A percentile compares a stretch with the other conserved stretches of the same genome.
These are phyloP conservation scores for Crocodylus rhombifer DNA, from an alignment of 2,797 vertebrate genomes.

Conservation along the genomic window DNA sequence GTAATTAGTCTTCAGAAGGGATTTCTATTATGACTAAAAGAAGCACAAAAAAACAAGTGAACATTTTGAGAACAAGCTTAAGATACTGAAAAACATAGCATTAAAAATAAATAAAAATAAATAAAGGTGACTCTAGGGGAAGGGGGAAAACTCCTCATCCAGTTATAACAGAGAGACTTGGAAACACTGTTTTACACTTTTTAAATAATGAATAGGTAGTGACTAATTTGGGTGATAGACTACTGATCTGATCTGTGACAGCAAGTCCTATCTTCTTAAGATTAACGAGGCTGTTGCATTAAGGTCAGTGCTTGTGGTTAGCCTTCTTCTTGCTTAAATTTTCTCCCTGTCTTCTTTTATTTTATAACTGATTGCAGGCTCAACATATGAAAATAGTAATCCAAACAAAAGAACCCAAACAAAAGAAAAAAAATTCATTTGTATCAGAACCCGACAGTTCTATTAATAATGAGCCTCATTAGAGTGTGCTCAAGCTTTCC, in stretches of 20 bases:
- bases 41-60: neutral
- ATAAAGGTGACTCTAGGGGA: neutral
- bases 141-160: fast-evolving
- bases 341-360: neutral
- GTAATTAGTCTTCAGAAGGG: neutral
- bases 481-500: neutral
- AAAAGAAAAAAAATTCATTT: neutral
- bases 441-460: neutral
- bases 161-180: neutral
- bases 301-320: neutral
- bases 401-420: neutral
- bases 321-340: fast-evolving
- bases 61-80: neutral
- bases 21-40: neutral
- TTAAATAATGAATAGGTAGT: neutral
- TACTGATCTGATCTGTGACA: fast-evolving
- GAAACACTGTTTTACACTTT: neutral
- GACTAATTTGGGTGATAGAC: neutral
- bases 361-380: neutral
- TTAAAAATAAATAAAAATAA: neutral
- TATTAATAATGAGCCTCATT: slow-evolving; percentile 51
- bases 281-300: neutral
- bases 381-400: neutral
- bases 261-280: neutral
- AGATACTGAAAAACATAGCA: neutral